phyloP scores from a whole-genome alignment of 2,888 invertebrate species.

The Panzeria rudis region DNA sequence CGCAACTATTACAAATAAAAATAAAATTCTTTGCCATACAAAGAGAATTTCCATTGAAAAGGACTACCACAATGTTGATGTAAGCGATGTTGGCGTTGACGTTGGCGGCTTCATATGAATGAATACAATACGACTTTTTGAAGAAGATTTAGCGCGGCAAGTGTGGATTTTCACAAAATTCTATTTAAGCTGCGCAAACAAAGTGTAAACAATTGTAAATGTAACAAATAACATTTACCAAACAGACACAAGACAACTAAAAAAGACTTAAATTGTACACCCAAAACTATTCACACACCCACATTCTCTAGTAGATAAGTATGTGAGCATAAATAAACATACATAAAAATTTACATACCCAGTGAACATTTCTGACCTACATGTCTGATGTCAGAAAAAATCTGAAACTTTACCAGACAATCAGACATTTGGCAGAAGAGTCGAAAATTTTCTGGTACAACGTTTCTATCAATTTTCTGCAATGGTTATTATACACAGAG shows the following conservation, averaged over 20 bases:
- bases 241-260: slow-evolving; percentile 27
- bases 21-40: slow-evolving; percentile 30
- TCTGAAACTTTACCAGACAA: too few relatives aligned
- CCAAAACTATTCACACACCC: slow-evolving; percentile 21
- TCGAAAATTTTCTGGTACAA: too few relatives aligned
- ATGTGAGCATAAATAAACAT: background rate
- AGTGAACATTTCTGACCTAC: background rate
- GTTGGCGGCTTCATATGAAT: slow-evolving; percentile 45
- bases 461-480: too few relatives aligned
- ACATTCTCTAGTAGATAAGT: background rate
- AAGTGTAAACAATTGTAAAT: slow-evolving; percentile 73
- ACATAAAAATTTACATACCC: background rate
- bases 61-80: slow-evolving; percentile 34
- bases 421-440: too few relatives aligned
- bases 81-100: slow-evolving; percentile 18
- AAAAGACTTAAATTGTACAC: slow-evolving; percentile 20
- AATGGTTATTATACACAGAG: too few relatives aligned
- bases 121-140: slow-evolving; percentile 60
- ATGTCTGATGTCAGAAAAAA: too few relatives aligned
- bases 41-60: slow-evolving; percentile 24
- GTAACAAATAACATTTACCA: slow-evolving; percentile 66
- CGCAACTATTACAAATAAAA: slow-evolving; percentile 34
- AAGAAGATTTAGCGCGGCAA: slow-evolving; percentile 71
- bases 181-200: slow-evolving; percentile 72
- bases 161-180: slow-evolving; percentile 74